Conservation (phyloP, 2,797 vertebrate species). For the Nannoperca obscura region DNA sequence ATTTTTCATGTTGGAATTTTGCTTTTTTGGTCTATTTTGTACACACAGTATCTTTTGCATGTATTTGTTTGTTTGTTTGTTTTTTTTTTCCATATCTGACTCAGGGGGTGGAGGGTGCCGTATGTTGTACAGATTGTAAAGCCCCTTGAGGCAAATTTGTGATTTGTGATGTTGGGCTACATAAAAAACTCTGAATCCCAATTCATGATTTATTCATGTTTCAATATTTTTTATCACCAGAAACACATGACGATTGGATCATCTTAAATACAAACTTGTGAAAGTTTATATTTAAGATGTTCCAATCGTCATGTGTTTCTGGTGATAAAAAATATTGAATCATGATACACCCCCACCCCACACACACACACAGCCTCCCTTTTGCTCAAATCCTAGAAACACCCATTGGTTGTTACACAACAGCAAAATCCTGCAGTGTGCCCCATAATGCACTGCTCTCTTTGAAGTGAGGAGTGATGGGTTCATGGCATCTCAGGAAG, state of each 20-base stretch:
- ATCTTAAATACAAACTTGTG: neutral
- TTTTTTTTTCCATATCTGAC: no score
- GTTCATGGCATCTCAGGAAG: slow-evolving; percentile 40
- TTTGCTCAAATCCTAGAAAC: slow-evolving; percentile 62
- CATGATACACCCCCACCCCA: neutral
- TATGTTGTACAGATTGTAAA: neutral
- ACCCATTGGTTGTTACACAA: slow-evolving; percentile 68
- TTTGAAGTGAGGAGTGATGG: slow-evolving; percentile 55
- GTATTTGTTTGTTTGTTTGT: neutral
- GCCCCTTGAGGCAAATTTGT: neutral
- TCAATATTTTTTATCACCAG: neutral
- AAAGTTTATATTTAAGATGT: neutral
- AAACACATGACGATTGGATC: neutral
- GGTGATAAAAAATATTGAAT: neutral
- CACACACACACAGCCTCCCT: slow-evolving; percentile 41
- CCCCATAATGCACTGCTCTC: slow-evolving; percentile 63
- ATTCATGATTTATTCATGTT: slow-evolving; percentile 1
- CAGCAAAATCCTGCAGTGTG: slow-evolving; percentile 68
- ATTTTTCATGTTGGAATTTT: neutral
- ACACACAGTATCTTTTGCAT: no score
- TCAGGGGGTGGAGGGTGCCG: neutral
- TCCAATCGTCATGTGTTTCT: neutral
- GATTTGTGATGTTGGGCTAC: neutral
- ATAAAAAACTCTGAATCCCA: neutral
- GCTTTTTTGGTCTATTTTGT: no score